These are phyloP conservation scores for Sialia sialis DNA, from an alignment of 2,113 vertebrate genomes.

Conservation along the genomic window DNA sequence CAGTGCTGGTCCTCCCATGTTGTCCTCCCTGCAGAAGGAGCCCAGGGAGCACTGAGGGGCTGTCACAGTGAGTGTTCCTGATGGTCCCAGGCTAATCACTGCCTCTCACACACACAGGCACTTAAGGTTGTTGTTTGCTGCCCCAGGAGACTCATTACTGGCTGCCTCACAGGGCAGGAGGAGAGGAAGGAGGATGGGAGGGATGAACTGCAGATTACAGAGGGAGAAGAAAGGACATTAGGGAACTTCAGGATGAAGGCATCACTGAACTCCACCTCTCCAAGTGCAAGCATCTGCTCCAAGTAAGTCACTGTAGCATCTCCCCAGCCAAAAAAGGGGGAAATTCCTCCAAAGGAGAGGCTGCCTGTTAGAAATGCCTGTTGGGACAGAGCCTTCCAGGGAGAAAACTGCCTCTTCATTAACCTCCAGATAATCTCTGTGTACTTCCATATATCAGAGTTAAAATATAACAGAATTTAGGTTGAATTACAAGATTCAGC, in stretches of 20 bases:
- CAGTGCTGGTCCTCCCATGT: rapidly evolving
- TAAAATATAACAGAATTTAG: background rate
- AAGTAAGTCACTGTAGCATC: background rate
- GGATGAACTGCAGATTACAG: background rate
- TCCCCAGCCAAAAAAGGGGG: background rate
- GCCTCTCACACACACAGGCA: rapidly evolving
- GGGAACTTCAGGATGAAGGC: background rate
- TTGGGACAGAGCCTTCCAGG: background rate
- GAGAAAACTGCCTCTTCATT: background rate
- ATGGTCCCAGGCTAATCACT: background rate
- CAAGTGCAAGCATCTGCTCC: background rate
- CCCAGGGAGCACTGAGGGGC: background rate
- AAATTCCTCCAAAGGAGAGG: background rate
- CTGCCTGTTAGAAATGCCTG: background rate
- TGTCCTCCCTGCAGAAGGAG: background rate
- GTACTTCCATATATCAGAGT: background rate
- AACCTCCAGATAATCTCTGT: background rate
- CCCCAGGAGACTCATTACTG: background rate
- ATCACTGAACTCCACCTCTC: background rate
- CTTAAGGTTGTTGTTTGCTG: background rate
- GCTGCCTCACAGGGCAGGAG: background rate
- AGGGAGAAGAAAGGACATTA: background rate
- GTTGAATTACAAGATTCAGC: background rate
- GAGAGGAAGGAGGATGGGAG: background rate
- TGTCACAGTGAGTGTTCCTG: background rate